Percentiles rank a stretch among this genome's conserved stretches.
Evolutionary conservation across 2,888 invertebrate species (phyloP).

Genomic region (Apocheima hispidaria): DNA sequence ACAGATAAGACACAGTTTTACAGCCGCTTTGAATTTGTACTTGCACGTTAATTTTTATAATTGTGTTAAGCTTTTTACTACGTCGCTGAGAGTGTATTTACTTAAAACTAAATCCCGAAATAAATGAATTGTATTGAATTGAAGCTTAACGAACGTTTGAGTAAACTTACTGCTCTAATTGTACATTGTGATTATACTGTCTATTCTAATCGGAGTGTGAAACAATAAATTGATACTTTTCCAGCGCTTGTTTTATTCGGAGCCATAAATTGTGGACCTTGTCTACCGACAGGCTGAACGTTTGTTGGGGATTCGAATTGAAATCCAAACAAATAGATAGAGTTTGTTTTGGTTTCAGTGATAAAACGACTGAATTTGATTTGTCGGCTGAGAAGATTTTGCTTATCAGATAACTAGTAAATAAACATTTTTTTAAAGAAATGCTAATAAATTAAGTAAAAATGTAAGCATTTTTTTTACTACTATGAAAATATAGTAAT

Average conservation of each 20-base stretch:
- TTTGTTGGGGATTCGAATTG: constrained; percentile 22
- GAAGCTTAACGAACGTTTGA: no score
- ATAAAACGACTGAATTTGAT: constrained; percentile 6
- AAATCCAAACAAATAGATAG: constrained; percentile 16
- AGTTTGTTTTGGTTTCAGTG: constrained; percentile 20
- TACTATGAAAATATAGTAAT: no score
- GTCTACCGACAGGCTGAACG: constrained; percentile 21
- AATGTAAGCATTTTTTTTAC: no score
- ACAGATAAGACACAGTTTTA: no score
- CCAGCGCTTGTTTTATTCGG: constrained; percentile 55
- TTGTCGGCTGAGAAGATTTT: not conserved
- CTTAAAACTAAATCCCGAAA: no score
- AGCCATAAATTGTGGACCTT: constrained; percentile 35
- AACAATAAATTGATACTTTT: constrained; percentile 84
- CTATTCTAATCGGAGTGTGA: constrained; percentile 69
- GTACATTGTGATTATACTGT: constrained; percentile 46
- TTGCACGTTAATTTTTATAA: no score
- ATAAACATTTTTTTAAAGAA: no score
- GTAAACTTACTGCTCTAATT: constrained; percentile 21
- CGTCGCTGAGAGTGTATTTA: no score
- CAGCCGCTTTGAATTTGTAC: no score
- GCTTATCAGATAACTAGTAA: no score
- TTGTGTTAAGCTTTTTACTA: no score
- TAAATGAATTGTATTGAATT: no score
- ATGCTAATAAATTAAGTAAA: not conserved